These are phyloP conservation scores for Noctua janthe DNA, from an alignment of 2,888 invertebrate species.

Conservation along the genomic window DNA sequence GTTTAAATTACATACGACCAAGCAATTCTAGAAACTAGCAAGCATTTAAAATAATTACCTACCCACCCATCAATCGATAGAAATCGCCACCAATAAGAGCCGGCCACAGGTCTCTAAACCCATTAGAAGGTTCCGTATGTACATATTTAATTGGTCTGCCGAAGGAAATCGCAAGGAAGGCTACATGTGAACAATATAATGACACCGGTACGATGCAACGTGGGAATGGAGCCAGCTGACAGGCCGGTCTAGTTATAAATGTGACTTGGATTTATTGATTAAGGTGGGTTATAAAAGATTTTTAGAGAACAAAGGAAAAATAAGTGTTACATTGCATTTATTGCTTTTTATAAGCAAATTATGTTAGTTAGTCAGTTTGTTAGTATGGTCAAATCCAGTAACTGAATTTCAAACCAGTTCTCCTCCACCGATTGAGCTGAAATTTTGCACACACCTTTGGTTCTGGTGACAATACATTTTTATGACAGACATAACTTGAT, in stretches of 20 bases:
- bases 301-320: background rate
- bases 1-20: background rate
- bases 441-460: too few species aligned
- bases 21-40: background rate
- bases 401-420: too few species aligned
- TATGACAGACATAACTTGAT: too few species aligned
- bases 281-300: background rate
- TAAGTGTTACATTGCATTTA: background rate
- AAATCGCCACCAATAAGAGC: background rate
- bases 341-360: too few species aligned
- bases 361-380: too few species aligned
- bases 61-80: slow-evolving; percentile 6
- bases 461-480: too few species aligned
- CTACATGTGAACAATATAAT: slow-evolving; percentile 26
- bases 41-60: slow-evolving; percentile 37
- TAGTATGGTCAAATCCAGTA: too few species aligned
- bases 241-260: slow-evolving; percentile 1
- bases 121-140: slow-evolving; percentile 9
- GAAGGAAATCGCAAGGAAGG: slow-evolving; percentile 44
- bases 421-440: too few species aligned
- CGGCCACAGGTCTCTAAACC: background rate
- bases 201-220: slow-evolving; percentile 21
- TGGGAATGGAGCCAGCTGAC: slow-evolving; percentile 36
- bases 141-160: slow-evolving; percentile 43
- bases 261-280: slow-evolving; percentile 44